Conservation (phyloP, 1,140 invertebrate species). For the Lamellibrachia luymesi region DNA sequence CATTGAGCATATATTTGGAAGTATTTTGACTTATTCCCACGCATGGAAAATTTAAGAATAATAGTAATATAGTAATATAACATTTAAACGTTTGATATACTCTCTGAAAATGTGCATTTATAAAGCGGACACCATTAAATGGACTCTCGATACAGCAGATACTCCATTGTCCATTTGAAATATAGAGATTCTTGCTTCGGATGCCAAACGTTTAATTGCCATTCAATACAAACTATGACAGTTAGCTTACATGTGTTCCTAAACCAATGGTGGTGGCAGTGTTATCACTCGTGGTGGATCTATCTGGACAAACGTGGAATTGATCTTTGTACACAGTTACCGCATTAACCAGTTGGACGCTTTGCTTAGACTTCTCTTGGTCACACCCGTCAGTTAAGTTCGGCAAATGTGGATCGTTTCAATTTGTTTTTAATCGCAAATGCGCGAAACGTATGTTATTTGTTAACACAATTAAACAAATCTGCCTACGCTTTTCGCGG, state of each 20-base stretch:
- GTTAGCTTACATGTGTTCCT: too few species aligned
- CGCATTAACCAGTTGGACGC: not conserved
- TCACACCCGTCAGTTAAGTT: not conserved
- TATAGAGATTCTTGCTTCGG: too few species aligned
- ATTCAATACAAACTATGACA: too few species aligned
- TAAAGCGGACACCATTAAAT: not conserved
- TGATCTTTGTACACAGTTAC: not conserved
- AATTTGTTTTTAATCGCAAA: not conserved
- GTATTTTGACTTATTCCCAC: not conserved
- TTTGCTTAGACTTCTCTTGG: not conserved
- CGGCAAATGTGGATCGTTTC: not conserved
- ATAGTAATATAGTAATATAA: not conserved
- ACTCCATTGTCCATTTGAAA: too few species aligned
- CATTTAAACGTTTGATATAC: not conserved
- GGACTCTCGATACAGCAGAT: too few species aligned
- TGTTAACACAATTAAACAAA: not conserved
- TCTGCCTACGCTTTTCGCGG: not conserved
- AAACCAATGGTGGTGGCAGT: too few species aligned
- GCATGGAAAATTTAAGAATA: not conserved
- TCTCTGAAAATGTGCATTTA: too few species aligned
- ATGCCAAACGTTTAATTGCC: too few species aligned
- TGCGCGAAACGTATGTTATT: not conserved
- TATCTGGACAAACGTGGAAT: too few species aligned
- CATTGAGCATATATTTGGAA: not conserved
- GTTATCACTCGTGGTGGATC: too few species aligned